phyloP scores from a whole-genome alignment of 2,797 vertebrate genomes.

The Falco rusticolus region DNA sequence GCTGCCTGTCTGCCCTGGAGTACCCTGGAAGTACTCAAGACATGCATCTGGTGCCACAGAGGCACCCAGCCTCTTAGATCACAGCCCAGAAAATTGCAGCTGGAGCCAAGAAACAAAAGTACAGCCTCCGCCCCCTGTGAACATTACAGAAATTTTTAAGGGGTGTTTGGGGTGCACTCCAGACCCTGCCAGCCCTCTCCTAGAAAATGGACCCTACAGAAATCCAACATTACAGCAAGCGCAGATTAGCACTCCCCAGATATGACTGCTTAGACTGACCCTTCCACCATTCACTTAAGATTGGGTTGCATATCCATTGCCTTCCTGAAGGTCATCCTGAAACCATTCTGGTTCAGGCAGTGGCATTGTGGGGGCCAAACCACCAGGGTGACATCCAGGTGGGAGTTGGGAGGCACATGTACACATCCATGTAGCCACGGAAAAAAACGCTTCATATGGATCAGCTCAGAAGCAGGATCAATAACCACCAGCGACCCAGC shows the following conservation, averaged over 20 bases:
- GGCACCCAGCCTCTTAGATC: too few relatives aligned
- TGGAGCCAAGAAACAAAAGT: not conserved
- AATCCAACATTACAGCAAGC: not conserved
- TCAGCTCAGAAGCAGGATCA: not conserved
- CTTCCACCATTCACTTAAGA: too few relatives aligned
- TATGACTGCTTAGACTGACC: not conserved
- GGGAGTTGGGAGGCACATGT: not conserved
- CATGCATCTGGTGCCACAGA: not conserved
- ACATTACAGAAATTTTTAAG: not conserved
- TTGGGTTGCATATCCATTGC: not conserved
- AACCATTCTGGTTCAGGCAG: not conserved
- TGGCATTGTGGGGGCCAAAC: not conserved
- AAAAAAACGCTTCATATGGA: fast-evolving
- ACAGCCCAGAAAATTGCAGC: not conserved
- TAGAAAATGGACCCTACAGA: not conserved
- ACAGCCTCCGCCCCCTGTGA: not conserved
- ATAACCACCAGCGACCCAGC: not conserved
- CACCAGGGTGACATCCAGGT: fast-evolving
- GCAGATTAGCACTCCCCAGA: too few relatives aligned
- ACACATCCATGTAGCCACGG: fast-evolving
- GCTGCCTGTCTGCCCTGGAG: not conserved
- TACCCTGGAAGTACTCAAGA: not conserved
- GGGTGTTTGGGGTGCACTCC: not conserved
- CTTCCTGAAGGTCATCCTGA: not conserved
- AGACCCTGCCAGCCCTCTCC: not conserved